Percentiles rank a stretch among this genome's conserved stretches.
Evolutionary conservation across 2,113 vertebrate genomes (phyloP).

Genomic region (Perca fluviatilis): DNA sequence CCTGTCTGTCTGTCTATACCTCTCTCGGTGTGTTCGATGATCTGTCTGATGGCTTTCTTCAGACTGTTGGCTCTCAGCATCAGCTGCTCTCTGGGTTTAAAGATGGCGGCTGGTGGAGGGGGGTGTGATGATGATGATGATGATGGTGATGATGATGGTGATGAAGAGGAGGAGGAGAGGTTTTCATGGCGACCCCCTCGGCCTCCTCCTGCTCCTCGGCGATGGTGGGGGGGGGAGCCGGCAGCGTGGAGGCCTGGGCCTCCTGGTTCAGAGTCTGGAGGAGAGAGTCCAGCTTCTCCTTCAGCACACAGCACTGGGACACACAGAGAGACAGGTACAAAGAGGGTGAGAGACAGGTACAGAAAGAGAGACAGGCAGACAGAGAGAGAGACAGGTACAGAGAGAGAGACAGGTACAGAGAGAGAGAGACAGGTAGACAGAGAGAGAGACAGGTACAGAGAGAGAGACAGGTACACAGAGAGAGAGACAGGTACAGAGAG

Average conservation of each 20-base stretch:
- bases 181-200: conserved; percentile 77
- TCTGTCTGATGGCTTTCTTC: conserved; percentile 98
- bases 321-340: too few relatives aligned
- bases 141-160: conserved; percentile 70
- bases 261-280: conserved; percentile 95
- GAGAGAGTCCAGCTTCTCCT: conserved; percentile 96
- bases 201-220: conserved; percentile 91
- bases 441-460: too few relatives aligned
- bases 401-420: too few relatives aligned
- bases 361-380: too few relatives aligned
- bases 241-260: conserved; percentile 89
- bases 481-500: too few relatives aligned
- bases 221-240: conserved; percentile 92
- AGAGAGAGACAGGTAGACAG: too few relatives aligned
- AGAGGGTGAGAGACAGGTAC: too few relatives aligned
- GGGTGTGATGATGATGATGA: conserved; percentile 60
- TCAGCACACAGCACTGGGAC: conserved; percentile 91
- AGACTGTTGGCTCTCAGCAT: conserved; percentile 98
- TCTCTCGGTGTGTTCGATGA: conserved; percentile 97
- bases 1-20: conserved; percentile 75
- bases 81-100: conserved; percentile 94
- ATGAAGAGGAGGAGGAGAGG: conserved; percentile 55
- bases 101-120: conserved; percentile 85
- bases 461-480: too few relatives aligned
- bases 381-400: too few relatives aligned